These are phyloP conservation scores for Dynastes maya DNA, from an alignment of 2,888 invertebrate species.

Conservation along the genomic window DNA sequence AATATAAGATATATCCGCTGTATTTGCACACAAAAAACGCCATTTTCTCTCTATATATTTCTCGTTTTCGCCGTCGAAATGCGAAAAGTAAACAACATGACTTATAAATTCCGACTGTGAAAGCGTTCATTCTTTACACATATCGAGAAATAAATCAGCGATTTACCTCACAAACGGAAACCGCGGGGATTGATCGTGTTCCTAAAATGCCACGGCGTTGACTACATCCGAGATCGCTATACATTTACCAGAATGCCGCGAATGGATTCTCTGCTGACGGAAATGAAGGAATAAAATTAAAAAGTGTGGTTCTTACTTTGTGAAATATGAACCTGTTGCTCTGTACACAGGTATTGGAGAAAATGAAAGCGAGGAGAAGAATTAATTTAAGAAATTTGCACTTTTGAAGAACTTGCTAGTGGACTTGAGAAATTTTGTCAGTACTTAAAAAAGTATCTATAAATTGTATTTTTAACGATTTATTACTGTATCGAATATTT, in stretches of 20 bases:
- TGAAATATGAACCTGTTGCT: constrained; percentile 3
- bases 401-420: too few relatives aligned
- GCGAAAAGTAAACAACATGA: constrained; percentile 11
- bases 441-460: too few relatives aligned
- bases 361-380: too few relatives aligned
- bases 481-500: too few relatives aligned
- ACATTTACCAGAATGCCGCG: background rate
- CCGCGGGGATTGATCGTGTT: constrained; percentile 16
- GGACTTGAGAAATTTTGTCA: too few relatives aligned
- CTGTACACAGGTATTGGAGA: background rate
- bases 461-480: too few relatives aligned
- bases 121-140: constrained; percentile 3
- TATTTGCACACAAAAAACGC: background rate
- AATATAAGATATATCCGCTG: background rate
- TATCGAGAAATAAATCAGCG: constrained; percentile 26
- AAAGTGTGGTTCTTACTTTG: constrained; percentile 7
- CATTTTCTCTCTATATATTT: constrained; percentile 3
- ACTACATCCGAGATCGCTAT: background rate
- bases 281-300: constrained; percentile 18
- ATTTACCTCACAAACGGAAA: constrained; percentile 5
- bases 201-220: constrained; percentile 2
- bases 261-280: background rate
- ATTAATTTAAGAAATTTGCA: too few relatives aligned
- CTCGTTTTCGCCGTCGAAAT: background rate
- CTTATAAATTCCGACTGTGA: constrained; percentile 11